Percentiles rank a stretch among this genome's conserved stretches.
phyloP scores from a whole-genome alignment of 2,888 invertebrate species.

The Drosophila rellima region DNA sequence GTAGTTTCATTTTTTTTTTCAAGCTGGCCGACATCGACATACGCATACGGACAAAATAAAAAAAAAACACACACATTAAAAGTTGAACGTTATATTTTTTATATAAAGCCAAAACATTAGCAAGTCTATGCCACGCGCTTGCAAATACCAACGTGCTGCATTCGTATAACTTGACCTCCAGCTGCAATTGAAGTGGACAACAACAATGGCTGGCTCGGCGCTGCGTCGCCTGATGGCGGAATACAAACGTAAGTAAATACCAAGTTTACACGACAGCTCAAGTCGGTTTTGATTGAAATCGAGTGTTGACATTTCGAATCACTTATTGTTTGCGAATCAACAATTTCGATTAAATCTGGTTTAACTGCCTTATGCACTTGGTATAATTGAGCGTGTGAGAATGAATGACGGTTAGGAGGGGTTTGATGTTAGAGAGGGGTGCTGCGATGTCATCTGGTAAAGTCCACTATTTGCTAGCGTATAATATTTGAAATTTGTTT shows the following conservation, averaged over 20 bases:
- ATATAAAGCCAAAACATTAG: constrained; percentile 18
- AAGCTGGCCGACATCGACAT: constrained; percentile 60
- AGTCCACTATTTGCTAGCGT: constrained; percentile 16
- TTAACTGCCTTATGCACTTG: background rate
- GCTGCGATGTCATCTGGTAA: constrained; percentile 9
- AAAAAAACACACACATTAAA: constrained; percentile 36
- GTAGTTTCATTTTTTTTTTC: constrained; percentile 60
- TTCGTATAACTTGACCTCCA: constrained; percentile 55
- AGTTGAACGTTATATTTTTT: constrained; percentile 27
- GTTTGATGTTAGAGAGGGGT: background rate
- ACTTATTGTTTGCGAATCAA: no score
- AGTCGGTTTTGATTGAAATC: background rate
- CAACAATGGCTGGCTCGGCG: constrained; percentile 93
- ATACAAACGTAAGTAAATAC: constrained; percentile 90
- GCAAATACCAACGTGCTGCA: constrained; percentile 46
- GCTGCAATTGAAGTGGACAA: constrained; percentile 40
- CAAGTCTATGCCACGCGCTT: constrained; percentile 37
- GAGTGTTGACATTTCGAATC: no score
- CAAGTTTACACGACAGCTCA: background rate
- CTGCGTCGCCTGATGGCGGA: constrained; percentile 94
- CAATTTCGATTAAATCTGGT: background rate
- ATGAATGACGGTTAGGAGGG: background rate
- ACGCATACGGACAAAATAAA: constrained; percentile 55
- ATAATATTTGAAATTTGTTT: constrained; percentile 3
- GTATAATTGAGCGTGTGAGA: background rate